A percentile compares a stretch with the other conserved stretches of the same genome.
phyloP scores from a whole-genome alignment of 2,888 invertebrate genomes.

The Macrosiphum euphorbiae region DNA sequence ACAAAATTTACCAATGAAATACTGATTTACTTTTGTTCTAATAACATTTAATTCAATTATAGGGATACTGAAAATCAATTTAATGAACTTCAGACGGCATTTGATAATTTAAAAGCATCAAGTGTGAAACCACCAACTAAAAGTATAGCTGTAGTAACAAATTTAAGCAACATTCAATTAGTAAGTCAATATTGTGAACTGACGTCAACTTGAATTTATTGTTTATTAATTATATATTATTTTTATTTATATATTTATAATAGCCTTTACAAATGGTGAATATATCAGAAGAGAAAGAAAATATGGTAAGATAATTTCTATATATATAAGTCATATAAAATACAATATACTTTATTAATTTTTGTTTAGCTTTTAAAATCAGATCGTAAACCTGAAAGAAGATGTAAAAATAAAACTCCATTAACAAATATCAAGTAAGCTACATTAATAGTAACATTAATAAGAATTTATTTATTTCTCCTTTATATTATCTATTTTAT shows the following conservation, averaged over 20 bases:
- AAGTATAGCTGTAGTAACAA: constrained; percentile 31
- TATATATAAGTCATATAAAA: background rate
- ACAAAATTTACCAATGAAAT: background rate
- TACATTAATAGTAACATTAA: background rate
- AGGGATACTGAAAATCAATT: constrained; percentile 16
- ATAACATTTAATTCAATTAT: background rate
- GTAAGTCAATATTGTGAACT: constrained; percentile 18
- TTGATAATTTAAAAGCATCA: background rate
- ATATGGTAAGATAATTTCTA: constrained; percentile 35
- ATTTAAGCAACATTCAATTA: constrained; percentile 26
- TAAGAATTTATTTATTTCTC: too few species aligned
- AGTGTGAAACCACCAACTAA: background rate
- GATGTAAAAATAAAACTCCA: constrained; percentile 35
- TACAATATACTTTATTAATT: background rate
- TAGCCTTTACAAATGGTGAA: background rate
- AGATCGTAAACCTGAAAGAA: constrained; percentile 1
- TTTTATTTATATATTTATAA: background rate
- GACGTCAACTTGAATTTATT: background rate
- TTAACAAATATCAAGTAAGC: constrained; percentile 33
- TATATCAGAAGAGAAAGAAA: constrained; percentile 31
- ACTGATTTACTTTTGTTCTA: background rate
- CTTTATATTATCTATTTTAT: too few species aligned
- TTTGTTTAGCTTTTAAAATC: constrained; percentile 1
- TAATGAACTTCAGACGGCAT: background rate
- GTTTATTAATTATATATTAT: background rate